These are phyloP conservation scores for Ochropacha duplaris DNA, from an alignment of 2,888 invertebrate genomes.

Conservation along the genomic window DNA sequence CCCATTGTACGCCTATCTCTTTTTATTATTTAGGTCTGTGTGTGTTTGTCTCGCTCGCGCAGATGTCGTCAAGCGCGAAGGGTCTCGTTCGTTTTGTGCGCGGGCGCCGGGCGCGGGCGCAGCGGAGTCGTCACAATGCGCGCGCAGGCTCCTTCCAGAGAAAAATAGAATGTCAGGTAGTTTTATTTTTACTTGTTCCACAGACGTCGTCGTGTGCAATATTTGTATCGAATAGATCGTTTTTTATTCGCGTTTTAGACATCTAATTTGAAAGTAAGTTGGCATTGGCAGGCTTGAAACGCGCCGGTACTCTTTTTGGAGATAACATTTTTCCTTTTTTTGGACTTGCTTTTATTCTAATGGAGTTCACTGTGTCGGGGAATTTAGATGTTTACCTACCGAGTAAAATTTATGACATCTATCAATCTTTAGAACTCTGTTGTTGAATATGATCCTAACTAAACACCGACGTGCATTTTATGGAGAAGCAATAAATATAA, in stretches of 20 bases:
- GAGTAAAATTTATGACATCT: not conserved
- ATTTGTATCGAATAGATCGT: constrained; percentile 71
- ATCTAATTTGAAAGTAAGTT: constrained; percentile 73
- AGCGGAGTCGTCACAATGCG: constrained; percentile 64
- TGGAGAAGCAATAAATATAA: not conserved
- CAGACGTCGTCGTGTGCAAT: constrained; percentile 73
- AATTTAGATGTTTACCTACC: constrained; percentile 27
- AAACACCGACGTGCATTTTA: not conserved
- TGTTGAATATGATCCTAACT: too few relatives aligned
- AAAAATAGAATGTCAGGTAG: constrained; percentile 70
- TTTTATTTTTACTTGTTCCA: constrained; percentile 65
- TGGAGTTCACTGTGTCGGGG: constrained; percentile 53
- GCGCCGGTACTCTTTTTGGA: constrained; percentile 37
- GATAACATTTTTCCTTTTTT: constrained; percentile 25
- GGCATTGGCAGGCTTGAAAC: constrained; percentile 47
- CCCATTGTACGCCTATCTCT: constrained; percentile 55
- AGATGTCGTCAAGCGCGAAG: constrained; percentile 40
- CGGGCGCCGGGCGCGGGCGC: constrained; percentile 71
- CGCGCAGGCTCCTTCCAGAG: constrained; percentile 69
- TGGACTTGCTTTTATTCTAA: constrained; percentile 18
- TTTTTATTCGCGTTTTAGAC: constrained; percentile 59
- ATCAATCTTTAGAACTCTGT: too few relatives aligned
- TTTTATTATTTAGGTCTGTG: constrained; percentile 20
- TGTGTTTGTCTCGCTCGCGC: constrained; percentile 39
- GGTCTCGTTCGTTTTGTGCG: constrained; percentile 70